phyloP scores from a whole-genome alignment of 2,797 vertebrate species.

The Limnodromus scolopaceus region DNA sequence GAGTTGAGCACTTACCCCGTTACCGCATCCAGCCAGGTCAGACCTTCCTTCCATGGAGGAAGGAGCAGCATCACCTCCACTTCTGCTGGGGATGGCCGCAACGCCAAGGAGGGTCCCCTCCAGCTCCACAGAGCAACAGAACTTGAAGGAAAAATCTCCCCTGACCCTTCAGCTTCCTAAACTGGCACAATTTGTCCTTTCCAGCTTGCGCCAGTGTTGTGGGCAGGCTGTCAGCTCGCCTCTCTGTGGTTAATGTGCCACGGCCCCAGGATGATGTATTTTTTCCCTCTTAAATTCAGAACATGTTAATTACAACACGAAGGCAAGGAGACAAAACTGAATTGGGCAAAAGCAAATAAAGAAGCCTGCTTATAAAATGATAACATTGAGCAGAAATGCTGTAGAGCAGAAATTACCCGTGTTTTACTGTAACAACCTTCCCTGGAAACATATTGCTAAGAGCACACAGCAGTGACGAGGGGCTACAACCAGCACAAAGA shows the following conservation, averaged over 20 bases:
- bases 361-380: constrained; percentile 26
- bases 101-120: neutral
- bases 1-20: neutral
- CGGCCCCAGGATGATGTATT: neutral
- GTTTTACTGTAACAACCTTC: constrained; percentile 1
- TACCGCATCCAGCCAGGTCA: neutral
- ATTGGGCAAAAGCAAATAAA: constrained; percentile 33
- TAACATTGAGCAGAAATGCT: neutral
- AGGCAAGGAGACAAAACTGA: constrained; percentile 27
- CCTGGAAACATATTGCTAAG: constrained; percentile 20
- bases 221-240: neutral
- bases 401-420: constrained; percentile 7
- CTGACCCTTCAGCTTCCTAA: neutral
- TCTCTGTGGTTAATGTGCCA: neutral
- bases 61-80: neutral
- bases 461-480: neutral
- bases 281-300: constrained; percentile 9
- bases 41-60: neutral
- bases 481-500: neutral
- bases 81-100: neutral
- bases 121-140: neutral
- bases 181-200: neutral
- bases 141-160: neutral
- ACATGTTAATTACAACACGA: constrained; percentile 25
- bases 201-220: rapidly evolving